Evolutionary conservation across 2,797 vertebrate genomes (phyloP), one percentile per base, ranked within the genome.

Genomic region (Oceanodroma leucorhoa): DNA sequence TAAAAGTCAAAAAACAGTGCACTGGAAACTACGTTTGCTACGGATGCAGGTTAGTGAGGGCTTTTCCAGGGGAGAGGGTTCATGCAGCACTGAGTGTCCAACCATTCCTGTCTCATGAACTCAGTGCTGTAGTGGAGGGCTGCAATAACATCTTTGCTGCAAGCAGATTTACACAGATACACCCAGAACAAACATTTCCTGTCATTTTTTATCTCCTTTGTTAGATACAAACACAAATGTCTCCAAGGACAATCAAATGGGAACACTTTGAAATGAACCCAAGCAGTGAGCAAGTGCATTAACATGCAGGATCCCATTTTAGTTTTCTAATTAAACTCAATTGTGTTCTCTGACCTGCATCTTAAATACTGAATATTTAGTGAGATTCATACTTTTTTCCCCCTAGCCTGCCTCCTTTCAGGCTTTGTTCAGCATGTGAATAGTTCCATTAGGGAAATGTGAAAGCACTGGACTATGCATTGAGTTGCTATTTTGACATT

Each of bases 151-250:
- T 90, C 86, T 87, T 87, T 94, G 62, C 82, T 93, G 93, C 54
- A 61, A 89, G 83, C 92, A 95, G 88, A 92, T 90, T 97, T 94
- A 94, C 83, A 89, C 88, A 91, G 95, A 97, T 95, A 97, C 94
- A 95, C 94, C 93, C 96, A 95, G 94, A 97, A 80, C 95, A 96
- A 96, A 97, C 90, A 96, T 96, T 97, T 97, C 96, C 96, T 95
- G 92, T 95, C 88, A 85, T 96, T 96, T 97, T 96, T 95, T 95
- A 72, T 93, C 91, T 95, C 50, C 87, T 96, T 95, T 95, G 95
- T 96, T 92, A 57, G 66, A 89, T 75, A 46, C 83, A 94, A 95
- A 89, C 89, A 95, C 92, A 95, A 94, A 93, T 91, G 93, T 97
- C 94, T 95, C 95, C 95, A 94, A 86, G 96, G 96, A 96, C 91